Base-by-base conservation (phyloP, 92 coral and sea anemone genomes). In the Epizoanthus stellaris region DNA sequence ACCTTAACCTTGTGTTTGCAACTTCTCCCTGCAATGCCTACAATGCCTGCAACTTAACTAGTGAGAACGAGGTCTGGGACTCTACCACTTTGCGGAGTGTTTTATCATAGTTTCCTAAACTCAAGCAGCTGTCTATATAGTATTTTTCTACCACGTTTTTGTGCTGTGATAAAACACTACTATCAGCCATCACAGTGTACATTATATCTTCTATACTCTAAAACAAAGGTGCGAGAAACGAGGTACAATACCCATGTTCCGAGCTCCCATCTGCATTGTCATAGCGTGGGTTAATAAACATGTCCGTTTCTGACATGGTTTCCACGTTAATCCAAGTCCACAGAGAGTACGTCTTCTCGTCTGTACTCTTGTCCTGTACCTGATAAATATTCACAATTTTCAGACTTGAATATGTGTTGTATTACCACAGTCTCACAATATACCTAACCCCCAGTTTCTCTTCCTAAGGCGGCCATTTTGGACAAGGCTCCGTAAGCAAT, bases 271-370 rank as follows among this genome's bases (percentile, higher is more conserved):
- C 84, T 40, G 67, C 84, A 36, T 65, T 72, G 57, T 72, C 85
- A 70, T 92, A 97, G 9, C 98, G 94, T 61, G 77, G 79, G 75
- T 94, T 97, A 20, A 68, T 65, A 82, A 97, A 97, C 57, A 88
- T 90, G 21, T 94, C 95, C 52, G 98, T 94, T 30, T 94, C 92
- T 21, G 98, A 89, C 93, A 94, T 94, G 67, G 91, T 74, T 12
- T 87, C 90, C 23, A 97, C 93, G 52, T 97, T 97, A 58, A 97
- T 73, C 98, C 98, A 97, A 16, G 97, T 94, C 99, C 99, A 97
- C 64, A 97, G 86, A 0, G 99, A 94, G 14, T 89, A 62, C 6
- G 99, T 92, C 58, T 92, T 92, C 15, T 91, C 93, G 6, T 84
- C 94, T 16, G 67, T 79, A 4, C 7, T 62, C 5, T 11, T 36